Base-by-base conservation (phyloP, 2,888 invertebrate species). In the Volucella inflata region DNA sequence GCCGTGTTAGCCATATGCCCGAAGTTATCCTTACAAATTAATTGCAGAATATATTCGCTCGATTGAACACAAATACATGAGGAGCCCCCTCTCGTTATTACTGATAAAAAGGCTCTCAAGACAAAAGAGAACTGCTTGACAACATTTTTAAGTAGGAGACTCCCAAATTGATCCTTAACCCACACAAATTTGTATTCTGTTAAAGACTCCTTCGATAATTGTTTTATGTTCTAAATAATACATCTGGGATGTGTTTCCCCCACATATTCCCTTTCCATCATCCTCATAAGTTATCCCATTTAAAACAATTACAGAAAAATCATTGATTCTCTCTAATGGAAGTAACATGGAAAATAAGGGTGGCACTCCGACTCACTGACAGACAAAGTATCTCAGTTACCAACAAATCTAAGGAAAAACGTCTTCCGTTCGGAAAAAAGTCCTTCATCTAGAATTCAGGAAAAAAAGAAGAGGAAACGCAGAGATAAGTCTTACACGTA, bases 401-500 rank as follows among this genome's bases (percentile, higher is more conserved):
- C 67, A 65, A 67, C 53, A 76, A 62, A 40, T 57, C 42, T 30
- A 38, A 6, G 17, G n/a, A 3, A 51, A 67, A 72, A 42, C n/a
- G 51, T 67, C 38, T 36, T 44, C 12, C 12, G 17, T 53, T 17
- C 46, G 12, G 53, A 57, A 40, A 72, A 53, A 70, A 16, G n/a
- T n/a, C n/a, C n/a, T 30, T 6, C 30, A 30, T 11, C 9, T 14
- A 16, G 21, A 42, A 60, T 44, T 2, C 57, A 11, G 48, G 57
- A 30, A 30, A 75, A 80, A 79, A 53, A 76, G 79, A 75, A 84
- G 80, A 80, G 55, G 44, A 42, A 80, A 65, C 44, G 71, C 65
- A 84, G 75, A 79, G 80, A 79, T 65, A 67, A 80, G 65, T 65
- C 80, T 85, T 81, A 85, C 72, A 85, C 76, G 81, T 85, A 81